Conservation (phyloP, 2,797 vertebrate species). For the Antrozous pallidus region DNA sequence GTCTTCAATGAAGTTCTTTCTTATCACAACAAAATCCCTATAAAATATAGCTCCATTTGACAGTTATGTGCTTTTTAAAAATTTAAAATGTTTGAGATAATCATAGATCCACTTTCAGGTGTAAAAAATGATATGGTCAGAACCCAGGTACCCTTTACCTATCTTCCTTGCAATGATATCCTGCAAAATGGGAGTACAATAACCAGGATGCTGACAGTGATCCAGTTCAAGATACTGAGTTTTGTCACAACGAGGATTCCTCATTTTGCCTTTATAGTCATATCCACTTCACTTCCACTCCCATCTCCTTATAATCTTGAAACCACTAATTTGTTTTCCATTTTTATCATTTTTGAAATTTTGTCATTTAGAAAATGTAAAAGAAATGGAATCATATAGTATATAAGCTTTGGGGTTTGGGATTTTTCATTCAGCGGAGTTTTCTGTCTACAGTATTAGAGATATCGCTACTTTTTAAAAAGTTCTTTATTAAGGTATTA, state of each 20-base stretch:
- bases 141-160: neutral
- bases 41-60: neutral
- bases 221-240: neutral
- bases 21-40: neutral
- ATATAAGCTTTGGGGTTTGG: neutral
- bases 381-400: neutral
- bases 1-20: neutral
- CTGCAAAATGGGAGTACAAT: neutral
- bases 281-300: neutral
- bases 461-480: neutral
- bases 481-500: too few relatives aligned
- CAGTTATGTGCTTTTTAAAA: neutral
- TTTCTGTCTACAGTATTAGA: neutral
- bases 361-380: neutral
- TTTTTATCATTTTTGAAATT: conserved; percentile 19
- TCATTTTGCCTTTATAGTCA: neutral
- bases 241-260: neutral
- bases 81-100: neutral
- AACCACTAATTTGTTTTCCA: neutral
- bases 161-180: neutral
- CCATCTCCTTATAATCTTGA: neutral
- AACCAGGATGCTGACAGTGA: neutral
- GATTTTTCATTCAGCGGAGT: neutral
- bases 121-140: neutral
- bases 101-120: neutral